phyloP scores from a whole-genome alignment of 2,113 vertebrate genomes.

The Tyto alba region DNA sequence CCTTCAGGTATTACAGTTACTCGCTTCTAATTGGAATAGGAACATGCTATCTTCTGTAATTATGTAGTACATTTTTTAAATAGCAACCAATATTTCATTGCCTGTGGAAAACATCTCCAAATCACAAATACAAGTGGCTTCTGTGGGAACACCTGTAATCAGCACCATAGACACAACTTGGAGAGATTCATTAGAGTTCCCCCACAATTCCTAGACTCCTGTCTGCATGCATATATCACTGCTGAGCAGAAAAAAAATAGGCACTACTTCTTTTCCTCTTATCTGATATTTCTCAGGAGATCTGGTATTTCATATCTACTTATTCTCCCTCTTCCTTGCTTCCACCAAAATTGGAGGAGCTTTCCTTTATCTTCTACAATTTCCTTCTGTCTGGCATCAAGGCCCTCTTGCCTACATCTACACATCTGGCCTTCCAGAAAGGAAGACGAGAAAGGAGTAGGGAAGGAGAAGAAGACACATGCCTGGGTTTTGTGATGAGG shows the following conservation, averaged over 20 bases:
- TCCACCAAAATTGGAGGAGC: background rate
- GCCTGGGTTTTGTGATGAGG: background rate
- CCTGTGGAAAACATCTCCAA: slow-evolving; percentile 19
- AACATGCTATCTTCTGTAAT: slow-evolving; percentile 1
- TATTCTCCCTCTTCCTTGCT: background rate
- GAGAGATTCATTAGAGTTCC: background rate
- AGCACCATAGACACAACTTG: background rate
- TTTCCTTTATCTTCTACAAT: background rate
- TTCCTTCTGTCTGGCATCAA: background rate
- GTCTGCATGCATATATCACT: background rate
- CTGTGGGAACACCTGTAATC: background rate
- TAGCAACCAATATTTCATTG: background rate
- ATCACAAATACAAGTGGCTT: slow-evolving; percentile 29
- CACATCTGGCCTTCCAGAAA: background rate
- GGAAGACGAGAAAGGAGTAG: background rate
- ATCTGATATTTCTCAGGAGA: background rate
- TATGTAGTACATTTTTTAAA: background rate
- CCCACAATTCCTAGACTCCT: background rate
- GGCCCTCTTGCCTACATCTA: background rate
- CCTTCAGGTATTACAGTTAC: slow-evolving; percentile 5
- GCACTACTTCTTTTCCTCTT: background rate
- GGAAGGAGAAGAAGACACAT: background rate
- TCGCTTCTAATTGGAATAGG: background rate
- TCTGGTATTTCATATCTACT: background rate
- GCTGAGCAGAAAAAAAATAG: background rate